Evolutionary conservation across 2,797 vertebrate genomes (phyloP), one percentile per base, ranked within the genome.

Genomic region (Tauraco hartlaubi): DNA sequence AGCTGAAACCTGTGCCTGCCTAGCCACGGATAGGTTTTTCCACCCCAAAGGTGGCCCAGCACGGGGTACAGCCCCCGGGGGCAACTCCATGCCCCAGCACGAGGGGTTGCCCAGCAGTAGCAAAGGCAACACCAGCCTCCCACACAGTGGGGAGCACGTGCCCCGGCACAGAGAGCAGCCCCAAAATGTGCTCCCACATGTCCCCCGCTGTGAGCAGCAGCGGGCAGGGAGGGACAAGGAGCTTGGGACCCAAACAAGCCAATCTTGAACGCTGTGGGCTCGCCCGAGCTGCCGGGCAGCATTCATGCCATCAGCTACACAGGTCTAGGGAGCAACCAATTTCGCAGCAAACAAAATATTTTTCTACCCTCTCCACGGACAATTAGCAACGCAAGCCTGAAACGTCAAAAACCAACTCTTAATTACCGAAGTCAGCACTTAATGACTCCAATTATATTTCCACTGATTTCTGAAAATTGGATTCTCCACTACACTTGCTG

Each of bases 381-480:
- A 0, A 90, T 94, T 82, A 95, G 90, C 80, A 67, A 46, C 15
- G 2, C 66, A 79, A 92, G 88, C 85, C 87, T 86, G 16, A 86
- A 56, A 90, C 72, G 75, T 95, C 92, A 96, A 90, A 96, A 76
- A 43, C n/a, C 7, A 0, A 80, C 31, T 77, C 83, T 95, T 97
- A 97, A 97, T 97, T 97, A 97, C 88, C 5, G 0, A 92, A 94
- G 85, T 75, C 55, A 22, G 94, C 83, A 85, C 96, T 95, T 96
- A 96, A 96, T 92, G 88, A 95, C 90, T 95, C 96, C 96, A 97
- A 97, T 97, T 97, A 97, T 85, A 96, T 92, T 95, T 91, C 22
- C 9, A 93, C 95, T 94, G 95, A 95, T 95, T 97, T 97, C 95
- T 93, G 93, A 97, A 97, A 96, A 95, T 85, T 92, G 92, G 96